Conservation (phyloP, 2,797 vertebrate species). For the Urophycis tenuis region DNA sequence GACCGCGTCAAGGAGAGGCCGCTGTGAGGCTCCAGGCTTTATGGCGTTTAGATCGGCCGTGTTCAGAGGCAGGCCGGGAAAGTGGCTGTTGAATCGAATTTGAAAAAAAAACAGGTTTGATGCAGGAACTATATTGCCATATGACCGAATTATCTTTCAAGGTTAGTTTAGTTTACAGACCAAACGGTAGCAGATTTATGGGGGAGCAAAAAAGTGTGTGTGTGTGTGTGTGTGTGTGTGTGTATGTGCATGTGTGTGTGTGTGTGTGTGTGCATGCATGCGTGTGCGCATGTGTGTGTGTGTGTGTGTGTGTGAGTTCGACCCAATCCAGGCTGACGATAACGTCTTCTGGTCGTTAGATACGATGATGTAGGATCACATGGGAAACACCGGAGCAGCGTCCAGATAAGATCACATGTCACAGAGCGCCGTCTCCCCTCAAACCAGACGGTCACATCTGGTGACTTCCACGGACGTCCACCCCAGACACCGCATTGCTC, state of each 20-base stretch:
- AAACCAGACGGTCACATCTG: background rate
- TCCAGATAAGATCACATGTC: background rate
- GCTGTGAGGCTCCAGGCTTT: background rate
- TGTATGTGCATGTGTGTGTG: background rate
- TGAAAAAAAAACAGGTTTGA: background rate
- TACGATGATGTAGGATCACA: background rate
- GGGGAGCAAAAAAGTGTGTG: background rate
- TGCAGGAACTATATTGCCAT: background rate
- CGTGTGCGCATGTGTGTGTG: background rate
- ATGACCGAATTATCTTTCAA: background rate
- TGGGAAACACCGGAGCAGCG: background rate
- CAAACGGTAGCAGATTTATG: background rate
- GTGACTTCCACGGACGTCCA: background rate
- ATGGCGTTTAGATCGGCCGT: background rate
- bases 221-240: background rate
- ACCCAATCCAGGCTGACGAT: background rate
- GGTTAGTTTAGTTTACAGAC: background rate
- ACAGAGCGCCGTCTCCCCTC: background rate
- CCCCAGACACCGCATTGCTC: no score
- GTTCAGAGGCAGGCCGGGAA: background rate
- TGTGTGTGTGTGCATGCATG: background rate
- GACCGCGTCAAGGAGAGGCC: background rate
- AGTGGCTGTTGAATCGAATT: background rate
- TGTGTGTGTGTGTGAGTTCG: background rate
- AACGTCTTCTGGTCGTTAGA: background rate